Base-by-base conservation (phyloP, 2,113 vertebrate genomes). In the Parus major region DNA sequence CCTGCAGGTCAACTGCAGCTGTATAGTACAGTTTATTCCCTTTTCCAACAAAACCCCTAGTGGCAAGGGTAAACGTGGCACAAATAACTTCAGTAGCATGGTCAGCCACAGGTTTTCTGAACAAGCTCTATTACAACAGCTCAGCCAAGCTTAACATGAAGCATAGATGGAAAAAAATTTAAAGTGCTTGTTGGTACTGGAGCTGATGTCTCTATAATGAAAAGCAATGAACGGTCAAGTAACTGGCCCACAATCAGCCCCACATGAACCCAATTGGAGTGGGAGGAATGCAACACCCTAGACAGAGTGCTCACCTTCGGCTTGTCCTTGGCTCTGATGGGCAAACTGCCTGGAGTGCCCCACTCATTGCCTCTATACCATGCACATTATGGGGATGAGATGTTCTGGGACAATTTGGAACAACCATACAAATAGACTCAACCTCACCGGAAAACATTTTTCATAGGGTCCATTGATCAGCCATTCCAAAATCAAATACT, bases 251-350 rank as follows among this genome's bases (percentile, higher is more conserved):
- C 20, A 31, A 31, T 39, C 49, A 52, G 20, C 35, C 49, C 16
- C 50, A 71, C 36, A 41, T 33, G 1, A 3, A 11, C 69, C 5
- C 29, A 14, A 25, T 0, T 25, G 50, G 50, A 29, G 9, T 20
- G 69, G 12, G 16, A 24, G 12, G 22, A 18, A 42, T 55, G 50
- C 29, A 72, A 17, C 1, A 0, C 15, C 69, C 29, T 33, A 42
- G 8, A 53, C 28, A 53, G 42, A 53, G 39, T 1, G 4, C 22
- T 72, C 39, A 56, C 23, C 31, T 44, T n/a, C 0, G 0, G 29
- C 39, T 57, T 46, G 24, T 46, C 53, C 25, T 57, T 46, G 33
- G 18, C 41, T 33, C 41, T 46, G 41, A 73, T 22, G 20, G 53
- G 19, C 33, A 73, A 57, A 23, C 33, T 73, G 53, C 18, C 14